phyloP scores from a whole-genome alignment of 2,888 invertebrate species.

The Lasioglossum leucozonium region DNA sequence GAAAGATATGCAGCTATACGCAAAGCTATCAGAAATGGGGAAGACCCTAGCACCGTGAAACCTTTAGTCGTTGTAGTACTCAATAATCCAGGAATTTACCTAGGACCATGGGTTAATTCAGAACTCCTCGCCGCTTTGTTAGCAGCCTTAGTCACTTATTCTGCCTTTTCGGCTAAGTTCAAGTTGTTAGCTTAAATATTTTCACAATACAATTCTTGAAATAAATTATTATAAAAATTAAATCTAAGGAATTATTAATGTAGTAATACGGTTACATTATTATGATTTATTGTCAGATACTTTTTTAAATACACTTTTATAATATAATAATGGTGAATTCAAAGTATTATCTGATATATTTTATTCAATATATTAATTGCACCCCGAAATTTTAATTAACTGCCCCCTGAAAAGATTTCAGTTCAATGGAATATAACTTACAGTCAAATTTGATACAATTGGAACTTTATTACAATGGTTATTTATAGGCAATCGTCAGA shows the following conservation, averaged over 20 bases:
- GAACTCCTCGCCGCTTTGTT: constrained; percentile 94
- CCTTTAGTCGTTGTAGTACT: constrained; percentile 90
- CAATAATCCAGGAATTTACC: constrained; percentile 92
- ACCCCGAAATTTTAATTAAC: constrained; percentile 13
- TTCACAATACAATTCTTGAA: constrained; percentile 31
- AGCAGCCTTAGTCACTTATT: constrained; percentile 92
- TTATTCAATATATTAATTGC: constrained; percentile 14
- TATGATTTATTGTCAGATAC: constrained; percentile 3
- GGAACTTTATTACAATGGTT: not conserved
- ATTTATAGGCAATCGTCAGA: not conserved
- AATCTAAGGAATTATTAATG: constrained; percentile 10
- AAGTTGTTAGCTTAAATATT: constrained; percentile 89
- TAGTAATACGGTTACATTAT: not conserved
- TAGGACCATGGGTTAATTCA: constrained; percentile 96
- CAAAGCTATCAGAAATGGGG: constrained; percentile 91
- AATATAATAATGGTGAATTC: not conserved
- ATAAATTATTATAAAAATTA: constrained; percentile 28
- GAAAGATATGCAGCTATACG: constrained; percentile 95
- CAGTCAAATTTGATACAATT: not conserved
- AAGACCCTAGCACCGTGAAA: constrained; percentile 88
- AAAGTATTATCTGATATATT: too few species aligned
- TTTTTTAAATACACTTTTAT: constrained; percentile 21
- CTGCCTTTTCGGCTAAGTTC: constrained; percentile 93
- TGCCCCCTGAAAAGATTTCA: not conserved
- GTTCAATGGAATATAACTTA: not conserved